phyloP scores from a whole-genome alignment of 1,140 invertebrate genomes.

The Drosophila paulistorum region DNA sequence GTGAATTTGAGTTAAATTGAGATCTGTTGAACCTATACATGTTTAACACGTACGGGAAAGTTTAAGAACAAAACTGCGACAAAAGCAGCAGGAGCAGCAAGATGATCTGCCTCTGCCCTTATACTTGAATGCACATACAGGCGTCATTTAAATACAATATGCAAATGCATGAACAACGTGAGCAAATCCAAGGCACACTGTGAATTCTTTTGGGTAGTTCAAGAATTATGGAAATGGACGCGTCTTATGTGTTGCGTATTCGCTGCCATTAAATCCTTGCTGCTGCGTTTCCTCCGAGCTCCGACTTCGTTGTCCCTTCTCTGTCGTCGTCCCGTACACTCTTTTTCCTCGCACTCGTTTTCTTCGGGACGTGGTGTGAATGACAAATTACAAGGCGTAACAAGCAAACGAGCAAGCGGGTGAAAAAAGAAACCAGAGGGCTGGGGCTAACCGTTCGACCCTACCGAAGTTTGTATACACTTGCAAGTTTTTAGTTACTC shows the following conservation, averaged over 20 bases:
- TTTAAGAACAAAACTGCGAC: constrained; percentile 49
- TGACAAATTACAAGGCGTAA: constrained; percentile 59
- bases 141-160: constrained; percentile 55
- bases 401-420: constrained; percentile 18
- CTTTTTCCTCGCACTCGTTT: constrained; percentile 30
- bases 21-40: constrained; percentile 22
- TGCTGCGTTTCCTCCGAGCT: constrained; percentile 19
- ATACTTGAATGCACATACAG: constrained; percentile 37
- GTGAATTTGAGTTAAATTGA: too few relatives aligned
- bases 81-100: constrained; percentile 18
- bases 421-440: constrained; percentile 18
- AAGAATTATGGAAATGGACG: constrained; percentile 62
- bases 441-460: too few relatives aligned
- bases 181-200: constrained; percentile 41
- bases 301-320: neutral
- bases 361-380: constrained; percentile 49
- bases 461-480: too few relatives aligned
- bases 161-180: constrained; percentile 44
- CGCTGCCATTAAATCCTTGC: constrained; percentile 54
- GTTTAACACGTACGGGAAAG: constrained; percentile 61
- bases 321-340: neutral
- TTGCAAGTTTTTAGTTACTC: too few relatives aligned
- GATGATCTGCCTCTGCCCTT: constrained; percentile 31
- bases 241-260: constrained; percentile 60
- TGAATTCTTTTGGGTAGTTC: constrained; percentile 40